phyloP scores from a whole-genome alignment of 1,140 invertebrate species.

The Drosophila willistoni region DNA sequence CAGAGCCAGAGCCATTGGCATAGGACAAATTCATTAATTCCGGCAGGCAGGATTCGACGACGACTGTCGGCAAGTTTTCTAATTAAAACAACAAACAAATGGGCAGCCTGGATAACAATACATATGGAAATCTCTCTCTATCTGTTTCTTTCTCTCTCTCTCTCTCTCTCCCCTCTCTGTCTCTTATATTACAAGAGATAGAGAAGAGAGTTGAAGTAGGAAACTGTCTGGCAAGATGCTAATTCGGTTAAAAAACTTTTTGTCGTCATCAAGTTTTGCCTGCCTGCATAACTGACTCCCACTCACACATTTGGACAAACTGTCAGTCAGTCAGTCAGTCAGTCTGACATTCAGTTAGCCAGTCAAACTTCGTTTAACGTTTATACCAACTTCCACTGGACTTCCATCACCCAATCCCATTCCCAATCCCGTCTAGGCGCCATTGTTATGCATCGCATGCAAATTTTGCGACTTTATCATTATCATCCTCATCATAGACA shows the following conservation, averaged over 20 bases:
- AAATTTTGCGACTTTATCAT: conserved; percentile 40
- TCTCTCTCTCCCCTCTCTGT: background rate
- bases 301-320: conserved; percentile 19
- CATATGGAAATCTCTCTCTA: conserved; percentile 66
- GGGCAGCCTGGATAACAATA: conserved; percentile 66
- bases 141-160: conserved; percentile 6
- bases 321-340: conserved; percentile 24
- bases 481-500: conserved; percentile 35
- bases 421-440: background rate
- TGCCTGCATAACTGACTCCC: conserved; percentile 44
- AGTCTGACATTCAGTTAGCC: conserved; percentile 29
- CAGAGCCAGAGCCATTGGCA: background rate
- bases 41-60: conserved; percentile 22
- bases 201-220: conserved; percentile 25
- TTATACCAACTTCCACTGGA: conserved; percentile 4
- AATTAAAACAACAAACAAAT: conserved; percentile 81
- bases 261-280: conserved; percentile 64
- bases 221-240: conserved; percentile 80
- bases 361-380: conserved; percentile 64
- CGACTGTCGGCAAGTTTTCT: conserved; percentile 71
- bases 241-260: conserved; percentile 79
- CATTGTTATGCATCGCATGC: conserved; percentile 74
- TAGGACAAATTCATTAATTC: conserved; percentile 75
- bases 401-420: background rate
- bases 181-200: too few species aligned